phyloP scores from a whole-genome alignment of 2,888 invertebrate species.

The Pachycephus smyrnensis region DNA sequence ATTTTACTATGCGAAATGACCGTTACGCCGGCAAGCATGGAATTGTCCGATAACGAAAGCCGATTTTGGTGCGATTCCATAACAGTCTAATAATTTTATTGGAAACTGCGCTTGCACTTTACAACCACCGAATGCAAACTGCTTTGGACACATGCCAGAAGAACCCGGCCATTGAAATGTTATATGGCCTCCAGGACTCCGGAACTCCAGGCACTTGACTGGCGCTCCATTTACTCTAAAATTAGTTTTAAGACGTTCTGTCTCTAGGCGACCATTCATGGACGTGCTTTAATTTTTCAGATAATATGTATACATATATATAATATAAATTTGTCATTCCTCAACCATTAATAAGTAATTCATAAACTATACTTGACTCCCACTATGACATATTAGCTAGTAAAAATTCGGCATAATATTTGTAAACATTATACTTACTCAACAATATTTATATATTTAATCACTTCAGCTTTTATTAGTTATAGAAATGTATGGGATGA shows the following conservation, averaged over 20 bases:
- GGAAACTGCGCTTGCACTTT: slow-evolving; percentile 47
- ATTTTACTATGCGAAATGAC: not conserved
- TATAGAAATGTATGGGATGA: too few relatives aligned
- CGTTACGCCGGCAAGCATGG: not conserved
- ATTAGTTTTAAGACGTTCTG: slow-evolving; percentile 39
- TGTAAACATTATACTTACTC: too few relatives aligned
- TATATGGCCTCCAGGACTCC: slow-evolving; percentile 34
- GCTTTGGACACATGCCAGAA: slow-evolving; percentile 53
- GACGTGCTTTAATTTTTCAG: slow-evolving; percentile 12
- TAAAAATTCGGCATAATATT: not conserved
- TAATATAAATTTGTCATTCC: not conserved
- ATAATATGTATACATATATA: not conserved
- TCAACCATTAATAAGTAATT: not conserved
- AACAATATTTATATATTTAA: too few relatives aligned
- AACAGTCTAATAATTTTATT: slow-evolving; percentile 49
- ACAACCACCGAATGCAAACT: slow-evolving; percentile 50
- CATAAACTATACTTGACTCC: not conserved
- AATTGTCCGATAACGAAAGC: not conserved
- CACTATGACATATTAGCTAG: not conserved
- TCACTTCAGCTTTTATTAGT: too few relatives aligned
- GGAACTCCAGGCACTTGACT: slow-evolving; percentile 20
- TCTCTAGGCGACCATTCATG: slow-evolving; percentile 1
- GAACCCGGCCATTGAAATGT: slow-evolving; percentile 50
- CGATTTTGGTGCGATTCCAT: not conserved
- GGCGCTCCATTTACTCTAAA: slow-evolving; percentile 41